Base-by-base conservation (phyloP, 1,140 invertebrate species). In the Bombus pyrosoma region DNA sequence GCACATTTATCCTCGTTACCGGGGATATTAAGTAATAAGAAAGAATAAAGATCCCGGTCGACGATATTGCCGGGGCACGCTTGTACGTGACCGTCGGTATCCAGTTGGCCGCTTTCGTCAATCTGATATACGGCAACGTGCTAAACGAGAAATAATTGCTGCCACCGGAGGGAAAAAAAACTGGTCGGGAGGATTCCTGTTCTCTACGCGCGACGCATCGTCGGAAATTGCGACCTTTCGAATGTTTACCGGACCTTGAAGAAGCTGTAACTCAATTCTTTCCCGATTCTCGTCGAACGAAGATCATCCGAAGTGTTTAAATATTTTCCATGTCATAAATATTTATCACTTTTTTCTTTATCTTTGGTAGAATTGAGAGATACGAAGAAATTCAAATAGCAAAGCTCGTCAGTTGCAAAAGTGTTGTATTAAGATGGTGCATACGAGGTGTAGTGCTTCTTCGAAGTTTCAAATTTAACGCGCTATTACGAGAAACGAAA, bases 11-110 rank as follows among this genome's bases (percentile, higher is more conserved):
- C 83, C 88, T 91, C 85, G 88, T 91, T 91, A 88, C 83, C 13
- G 75, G 53, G 85, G 86, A 88, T 90, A 88, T 91, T 88, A 88
- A 90, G 81, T 90, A 91, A 91, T 90, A 90, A 90, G 86, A 91
- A 91, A 91, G 82, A 91, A 91, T 91, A 89, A 91, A 89, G 86
- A 89, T 89, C 81, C 81, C 69, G 71, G 32, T 34, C 78, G 69
- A 41, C 89, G 89, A 89, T 91, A 91, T 91, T 91, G 88, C 88
- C 68, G 72, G 72, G 34, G 43, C 59, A 68, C 39, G 57, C 59
- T 32, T 22, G 78, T 89, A 91, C 90, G 90, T 91, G 90, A 91
- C 84, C 66, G 41, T 74, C 43, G 34, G 78, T 81, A 81, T 73
- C 83, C 83, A 74, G 69, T 85, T 68, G 78, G 59, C 12, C 69